Conservation (phyloP, 1,140 invertebrate genomes). For the Protaetia brevitarsis region DNA sequence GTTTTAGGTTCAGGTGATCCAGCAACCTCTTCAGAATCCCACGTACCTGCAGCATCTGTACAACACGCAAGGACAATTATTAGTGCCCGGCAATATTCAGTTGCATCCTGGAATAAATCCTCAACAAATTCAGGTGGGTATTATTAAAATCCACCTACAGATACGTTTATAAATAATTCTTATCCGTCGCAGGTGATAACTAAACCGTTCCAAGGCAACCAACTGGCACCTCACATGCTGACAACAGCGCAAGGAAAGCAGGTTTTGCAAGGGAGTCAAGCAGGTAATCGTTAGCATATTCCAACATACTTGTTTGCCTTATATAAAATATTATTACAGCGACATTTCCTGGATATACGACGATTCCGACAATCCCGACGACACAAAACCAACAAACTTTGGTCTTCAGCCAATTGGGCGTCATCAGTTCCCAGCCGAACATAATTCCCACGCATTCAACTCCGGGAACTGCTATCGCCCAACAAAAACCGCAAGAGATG, state of each 20-base stretch:
- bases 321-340: slow-evolving; percentile 40
- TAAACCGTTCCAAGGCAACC: slow-evolving; percentile 77
- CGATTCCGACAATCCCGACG: slow-evolving; percentile 73
- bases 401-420: slow-evolving; percentile 73
- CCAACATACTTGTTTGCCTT: not conserved
- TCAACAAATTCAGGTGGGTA: slow-evolving; percentile 68
- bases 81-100: slow-evolving; percentile 77
- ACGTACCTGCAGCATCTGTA: slow-evolving; percentile 78
- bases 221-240: slow-evolving; percentile 74
- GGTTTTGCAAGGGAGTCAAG: slow-evolving; percentile 59
- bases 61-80: slow-evolving; percentile 70
- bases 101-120: slow-evolving; percentile 74
- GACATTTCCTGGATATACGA: slow-evolving; percentile 65
- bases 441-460: slow-evolving; percentile 55
- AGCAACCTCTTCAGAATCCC: slow-evolving; percentile 74
- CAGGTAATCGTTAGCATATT: slow-evolving; percentile 44
- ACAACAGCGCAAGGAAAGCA: slow-evolving; percentile 68
- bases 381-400: slow-evolving; percentile 72
- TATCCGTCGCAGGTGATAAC: slow-evolving; percentile 61
- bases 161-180: not conserved
- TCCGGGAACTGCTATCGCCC: slow-evolving; percentile 45
- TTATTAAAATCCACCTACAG: not conserved
- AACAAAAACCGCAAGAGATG: slow-evolving; percentile 49
- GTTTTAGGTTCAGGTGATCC: slow-evolving; percentile 66
- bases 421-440: slow-evolving; percentile 70